Percentiles rank a stretch among this genome's conserved stretches.
Evolutionary conservation across 2,113 vertebrate species (phyloP).

Genomic region (Fregata magnificens): DNA sequence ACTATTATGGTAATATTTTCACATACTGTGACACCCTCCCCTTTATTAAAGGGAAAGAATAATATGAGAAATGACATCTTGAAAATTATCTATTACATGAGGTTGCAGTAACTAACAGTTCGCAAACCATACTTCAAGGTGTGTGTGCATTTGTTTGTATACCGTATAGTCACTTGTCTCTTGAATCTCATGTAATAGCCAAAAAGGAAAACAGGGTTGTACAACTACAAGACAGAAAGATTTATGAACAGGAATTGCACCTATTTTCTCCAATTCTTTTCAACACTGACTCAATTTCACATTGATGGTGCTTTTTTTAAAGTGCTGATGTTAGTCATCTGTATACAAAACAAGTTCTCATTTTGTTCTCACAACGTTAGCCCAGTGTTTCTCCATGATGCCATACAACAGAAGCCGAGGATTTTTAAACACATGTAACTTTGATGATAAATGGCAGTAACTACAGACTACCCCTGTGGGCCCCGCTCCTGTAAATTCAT

Average conservation of each 20-base stretch:
- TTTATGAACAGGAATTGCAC: not conserved
- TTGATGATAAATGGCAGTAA: not conserved
- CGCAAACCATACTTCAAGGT: not conserved
- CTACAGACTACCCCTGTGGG: not conserved
- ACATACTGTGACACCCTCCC: not conserved
- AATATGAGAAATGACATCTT: not conserved
- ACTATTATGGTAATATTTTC: not conserved
- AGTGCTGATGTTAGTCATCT: slow-evolving; percentile 3
- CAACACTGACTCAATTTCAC: not conserved
- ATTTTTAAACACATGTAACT: not conserved
- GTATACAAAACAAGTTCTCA: not conserved
- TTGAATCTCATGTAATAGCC: not conserved
- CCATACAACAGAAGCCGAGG: not conserved
- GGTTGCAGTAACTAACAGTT: not conserved
- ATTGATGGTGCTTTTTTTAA: not conserved
- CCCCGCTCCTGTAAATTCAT: not conserved
- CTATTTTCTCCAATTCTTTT: not conserved
- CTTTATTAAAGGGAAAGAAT: not conserved
- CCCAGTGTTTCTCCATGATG: not conserved
- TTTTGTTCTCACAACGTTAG: not conserved
- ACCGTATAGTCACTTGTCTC: not conserved
- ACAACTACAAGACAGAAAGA: not conserved
- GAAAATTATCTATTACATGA: not conserved
- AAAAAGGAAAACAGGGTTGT: not conserved
- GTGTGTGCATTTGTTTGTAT: not conserved